Evolutionary conservation across 1,140 invertebrate genomes (phyloP).

Genomic region (Aphelenchoides fujianensis): DNA sequence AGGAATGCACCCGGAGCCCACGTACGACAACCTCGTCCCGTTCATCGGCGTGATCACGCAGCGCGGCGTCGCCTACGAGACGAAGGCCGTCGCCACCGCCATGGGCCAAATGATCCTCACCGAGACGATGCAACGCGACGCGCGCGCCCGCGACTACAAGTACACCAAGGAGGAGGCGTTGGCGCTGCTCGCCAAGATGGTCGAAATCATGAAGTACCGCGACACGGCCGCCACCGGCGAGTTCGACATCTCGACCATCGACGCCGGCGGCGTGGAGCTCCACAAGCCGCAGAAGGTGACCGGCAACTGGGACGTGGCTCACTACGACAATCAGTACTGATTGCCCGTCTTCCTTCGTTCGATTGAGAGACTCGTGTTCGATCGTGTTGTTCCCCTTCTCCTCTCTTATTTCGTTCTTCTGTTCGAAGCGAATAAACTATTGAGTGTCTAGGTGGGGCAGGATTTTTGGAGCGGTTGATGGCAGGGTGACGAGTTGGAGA

Average conservation of each 20-base stretch:
- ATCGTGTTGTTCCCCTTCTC: too few species aligned
- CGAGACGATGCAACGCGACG: slow-evolving; percentile 37
- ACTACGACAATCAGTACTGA: too few species aligned
- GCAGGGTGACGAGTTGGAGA: too few species aligned
- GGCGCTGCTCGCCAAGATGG: slow-evolving; percentile 24
- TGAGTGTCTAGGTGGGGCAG: too few species aligned
- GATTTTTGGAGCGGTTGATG: too few species aligned
- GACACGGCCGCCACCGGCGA: slow-evolving; percentile 45
- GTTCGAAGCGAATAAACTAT: too few species aligned
- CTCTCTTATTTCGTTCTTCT: too few species aligned
- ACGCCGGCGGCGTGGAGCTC: slow-evolving; percentile 29
- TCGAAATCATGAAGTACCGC: slow-evolving; percentile 49
- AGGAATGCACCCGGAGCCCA: slow-evolving; percentile 54
- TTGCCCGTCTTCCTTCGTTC: too few species aligned
- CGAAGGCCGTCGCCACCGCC: slow-evolving; percentile 53
- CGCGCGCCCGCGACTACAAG: slow-evolving; percentile 34
- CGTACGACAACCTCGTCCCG: slow-evolving; percentile 45
- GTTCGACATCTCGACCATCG: slow-evolving; percentile 45
- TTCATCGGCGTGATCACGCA: slow-evolving; percentile 60
- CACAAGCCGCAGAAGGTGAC: slow-evolving; percentile 37
- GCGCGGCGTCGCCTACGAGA: slow-evolving; percentile 51
- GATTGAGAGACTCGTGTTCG: too few species aligned
- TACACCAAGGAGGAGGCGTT: slow-evolving; percentile 43
- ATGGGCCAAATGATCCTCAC: slow-evolving; percentile 52
- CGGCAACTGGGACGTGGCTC: slow-evolving; percentile 51